Evolutionary conservation across 2,888 invertebrate genomes (phyloP), one percentile per base, ranked within the genome.

Genomic region (Microchrysa polita): DNA sequence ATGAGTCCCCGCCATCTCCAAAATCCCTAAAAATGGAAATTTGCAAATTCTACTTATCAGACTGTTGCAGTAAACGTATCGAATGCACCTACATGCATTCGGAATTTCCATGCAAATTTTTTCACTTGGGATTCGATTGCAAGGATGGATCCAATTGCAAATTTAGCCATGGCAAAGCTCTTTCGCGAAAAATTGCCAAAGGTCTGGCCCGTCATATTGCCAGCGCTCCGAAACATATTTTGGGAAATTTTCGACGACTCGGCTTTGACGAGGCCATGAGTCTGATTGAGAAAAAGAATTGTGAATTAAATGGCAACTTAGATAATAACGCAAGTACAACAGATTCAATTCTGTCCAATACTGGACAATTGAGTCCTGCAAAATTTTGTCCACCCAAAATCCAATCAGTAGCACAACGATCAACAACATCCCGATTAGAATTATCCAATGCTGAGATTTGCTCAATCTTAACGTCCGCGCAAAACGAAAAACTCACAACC

Each of bases 21-120:
- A n/a, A n/a, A n/a, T n/a, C n/a, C n/a, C n/a, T n/a, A n/a, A 73
- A 69, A 71, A 18, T 65, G 20, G 75, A 75, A 67, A 75, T 73
- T 16, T 75, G 75, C 52, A 75, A 75, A 65, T 75, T 75, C 57
- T 75, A 75, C 27, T 20, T 75, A 10, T n/a, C 65, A 42, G 71
- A 73, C 23, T 75, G 75, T 16, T 75, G 75, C 22, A 65, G 59
- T 12, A 73, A 71, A 57, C 55, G 67, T 2, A 22, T 18, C 2
- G 57, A 57, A 27, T 75, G 75, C 63, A 48, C 57, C 12, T 75
- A 75, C 52, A 75, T 75, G 75, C 75, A 75, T 16, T 27, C 59
- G 16, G 75, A 75, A 52, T 75, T 75, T 27, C 75, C 75, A 5
- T 75, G 75, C 57, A 75, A 75, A 57, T 75, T 48, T 57, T 75